These are phyloP conservation scores for Gymnoscelis rufifasciata DNA, from an alignment of 2,888 invertebrate species.

Conservation along the genomic window DNA sequence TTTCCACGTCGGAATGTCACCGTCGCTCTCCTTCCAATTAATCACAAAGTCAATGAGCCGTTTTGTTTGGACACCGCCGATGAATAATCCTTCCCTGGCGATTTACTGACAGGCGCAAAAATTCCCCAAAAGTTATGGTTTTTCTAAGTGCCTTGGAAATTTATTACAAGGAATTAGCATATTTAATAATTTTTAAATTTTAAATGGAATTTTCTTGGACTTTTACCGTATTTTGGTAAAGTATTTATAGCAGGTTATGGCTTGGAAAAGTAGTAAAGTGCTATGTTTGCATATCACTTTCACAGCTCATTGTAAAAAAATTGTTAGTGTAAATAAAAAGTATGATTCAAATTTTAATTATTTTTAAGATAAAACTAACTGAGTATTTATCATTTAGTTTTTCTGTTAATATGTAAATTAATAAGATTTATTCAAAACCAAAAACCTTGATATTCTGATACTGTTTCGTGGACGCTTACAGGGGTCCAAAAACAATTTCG, in stretches of 20 bases:
- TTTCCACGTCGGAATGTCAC: constrained; percentile 65
- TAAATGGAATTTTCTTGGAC: background rate
- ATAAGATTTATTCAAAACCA: too few relatives aligned
- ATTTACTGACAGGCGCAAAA: constrained; percentile 48
- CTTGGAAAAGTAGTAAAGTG: too few relatives aligned
- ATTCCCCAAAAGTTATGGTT: constrained; percentile 40
- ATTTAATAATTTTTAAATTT: constrained; percentile 18
- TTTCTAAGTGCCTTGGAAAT: constrained; percentile 33
- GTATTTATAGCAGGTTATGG: too few relatives aligned
- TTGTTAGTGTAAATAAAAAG: too few relatives aligned
- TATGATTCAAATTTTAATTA: too few relatives aligned
- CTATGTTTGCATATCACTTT: too few relatives aligned
- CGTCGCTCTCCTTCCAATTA: constrained; percentile 66
- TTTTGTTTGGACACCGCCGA: constrained; percentile 71
- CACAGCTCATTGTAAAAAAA: too few relatives aligned
- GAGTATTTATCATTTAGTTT: too few relatives aligned
- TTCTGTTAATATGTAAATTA: too few relatives aligned
- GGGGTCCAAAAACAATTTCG: constrained; percentile 11
- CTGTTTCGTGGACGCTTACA: background rate
- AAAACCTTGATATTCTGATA: background rate
- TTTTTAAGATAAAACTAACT: too few relatives aligned
- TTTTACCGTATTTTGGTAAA: background rate
- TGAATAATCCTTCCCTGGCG: constrained; percentile 70
- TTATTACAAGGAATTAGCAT: constrained; percentile 30
- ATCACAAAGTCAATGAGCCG: constrained; percentile 77